A percentile compares a stretch with the other conserved stretches of the same genome.
phyloP scores from a whole-genome alignment of 2,888 invertebrate species.

The Epinotia ramella region DNA sequence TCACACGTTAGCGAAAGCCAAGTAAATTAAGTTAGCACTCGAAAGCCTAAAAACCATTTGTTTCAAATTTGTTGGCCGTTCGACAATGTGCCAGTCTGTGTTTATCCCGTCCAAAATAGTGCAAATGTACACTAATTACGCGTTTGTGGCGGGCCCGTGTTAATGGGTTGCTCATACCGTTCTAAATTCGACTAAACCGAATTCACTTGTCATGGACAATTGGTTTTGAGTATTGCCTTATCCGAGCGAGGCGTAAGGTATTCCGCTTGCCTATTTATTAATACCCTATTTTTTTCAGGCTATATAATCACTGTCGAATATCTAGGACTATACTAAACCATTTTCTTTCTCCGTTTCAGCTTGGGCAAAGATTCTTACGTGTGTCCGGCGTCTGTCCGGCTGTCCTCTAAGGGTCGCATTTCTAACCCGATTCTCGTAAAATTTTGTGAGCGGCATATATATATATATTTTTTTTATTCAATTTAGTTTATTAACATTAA shows the following conservation, averaged over 20 bases:
- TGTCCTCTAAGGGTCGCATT: too few relatives aligned
- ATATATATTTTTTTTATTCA: too few relatives aligned
- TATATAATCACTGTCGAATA: too few relatives aligned
- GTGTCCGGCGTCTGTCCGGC: too few relatives aligned
- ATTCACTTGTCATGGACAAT: constrained; percentile 48
- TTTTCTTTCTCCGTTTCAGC: too few relatives aligned
- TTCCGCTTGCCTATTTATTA: neutral
- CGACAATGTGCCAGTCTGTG: constrained; percentile 78
- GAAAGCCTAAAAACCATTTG: constrained; percentile 74
- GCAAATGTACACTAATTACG: constrained; percentile 83
- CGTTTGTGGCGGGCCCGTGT: constrained; percentile 70
- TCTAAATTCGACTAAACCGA: constrained; percentile 66
- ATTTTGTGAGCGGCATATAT: too few relatives aligned
- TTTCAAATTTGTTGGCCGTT: constrained; percentile 77
- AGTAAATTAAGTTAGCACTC: constrained; percentile 83
- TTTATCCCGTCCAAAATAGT: constrained; percentile 83
- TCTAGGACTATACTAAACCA: too few relatives aligned
- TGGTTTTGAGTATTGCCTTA: constrained; percentile 19
- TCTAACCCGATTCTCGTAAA: too few relatives aligned
- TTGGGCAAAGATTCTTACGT: too few relatives aligned
- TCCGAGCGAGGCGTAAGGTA: constrained; percentile 3
- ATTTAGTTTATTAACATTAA: too few relatives aligned
- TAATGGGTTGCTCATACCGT: constrained; percentile 77
- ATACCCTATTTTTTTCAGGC: too few relatives aligned
- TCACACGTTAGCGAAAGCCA: constrained; percentile 83